phyloP scores from a whole-genome alignment of 2,888 invertebrate species.

The Hoplodrina ambigua region DNA sequence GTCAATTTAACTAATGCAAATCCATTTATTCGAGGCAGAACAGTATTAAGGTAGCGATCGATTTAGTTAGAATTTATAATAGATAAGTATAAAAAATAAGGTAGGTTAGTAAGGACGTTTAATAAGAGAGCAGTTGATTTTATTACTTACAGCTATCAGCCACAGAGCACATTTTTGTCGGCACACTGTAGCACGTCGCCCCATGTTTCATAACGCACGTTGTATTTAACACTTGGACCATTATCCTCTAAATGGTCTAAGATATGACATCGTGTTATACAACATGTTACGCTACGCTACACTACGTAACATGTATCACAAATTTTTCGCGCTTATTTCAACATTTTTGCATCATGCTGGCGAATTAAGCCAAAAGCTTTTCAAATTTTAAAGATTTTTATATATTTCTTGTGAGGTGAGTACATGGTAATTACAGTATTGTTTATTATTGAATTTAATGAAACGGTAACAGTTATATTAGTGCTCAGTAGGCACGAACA shows the following conservation, averaged over 20 bases:
- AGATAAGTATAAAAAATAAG: neutral
- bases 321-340: conserved; percentile 35
- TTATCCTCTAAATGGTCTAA: neutral
- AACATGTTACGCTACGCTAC: conserved; percentile 30
- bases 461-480: neutral
- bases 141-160: conserved; percentile 22
- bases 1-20: neutral
- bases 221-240: conserved; percentile 9
- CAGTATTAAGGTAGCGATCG: conserved; percentile 14
- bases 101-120: neutral
- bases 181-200: conserved; percentile 43
- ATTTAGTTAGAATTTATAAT: conserved; percentile 5
- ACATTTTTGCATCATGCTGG: conserved; percentile 47
- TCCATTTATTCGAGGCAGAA: neutral
- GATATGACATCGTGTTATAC: conserved; percentile 6
- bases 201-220: conserved; percentile 40
- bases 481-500: neutral
- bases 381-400: conserved; percentile 15
- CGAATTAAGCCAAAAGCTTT: conserved; percentile 33
- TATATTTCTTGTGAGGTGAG: conserved; percentile 24
- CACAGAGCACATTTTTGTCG: conserved; percentile 28
- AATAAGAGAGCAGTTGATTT: conserved; percentile 1
- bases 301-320: conserved; percentile 33
- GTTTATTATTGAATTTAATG: neutral
- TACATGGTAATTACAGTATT: neutral